These are phyloP conservation scores for Centroberyx gerrardi DNA, from an alignment of 2,797 vertebrate genomes.

Conservation along the genomic window DNA sequence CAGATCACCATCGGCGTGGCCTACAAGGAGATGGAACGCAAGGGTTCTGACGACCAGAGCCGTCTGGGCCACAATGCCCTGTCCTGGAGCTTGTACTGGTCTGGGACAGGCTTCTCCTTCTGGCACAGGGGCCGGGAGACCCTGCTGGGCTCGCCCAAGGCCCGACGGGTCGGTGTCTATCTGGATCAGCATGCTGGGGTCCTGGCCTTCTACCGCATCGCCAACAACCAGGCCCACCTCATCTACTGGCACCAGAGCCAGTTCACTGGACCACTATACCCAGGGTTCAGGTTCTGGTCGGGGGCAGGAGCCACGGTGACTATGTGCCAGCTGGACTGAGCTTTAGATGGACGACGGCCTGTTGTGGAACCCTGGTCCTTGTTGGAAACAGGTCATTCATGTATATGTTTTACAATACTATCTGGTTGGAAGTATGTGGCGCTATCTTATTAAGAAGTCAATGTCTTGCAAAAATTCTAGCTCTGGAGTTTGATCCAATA, in stretches of 20 bases:
- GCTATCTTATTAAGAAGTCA: not conserved
- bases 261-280: conserved; percentile 82
- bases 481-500: not conserved
- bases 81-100: conserved; percentile 89
- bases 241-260: conserved; percentile 79
- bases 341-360: not conserved
- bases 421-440: not conserved
- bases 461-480: conserved; percentile 1
- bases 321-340: conserved; percentile 79
- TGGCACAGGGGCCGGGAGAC: conserved; percentile 83
- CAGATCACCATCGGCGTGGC: conserved; percentile 83
- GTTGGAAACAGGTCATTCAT: not conserved
- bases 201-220: conserved; percentile 84
- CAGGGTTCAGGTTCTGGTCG: conserved; percentile 85
- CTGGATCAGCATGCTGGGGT: conserved; percentile 85
- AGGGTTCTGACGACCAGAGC: conserved; percentile 74
- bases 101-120: conserved; percentile 83
- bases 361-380: not conserved
- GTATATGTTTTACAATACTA: not conserved
- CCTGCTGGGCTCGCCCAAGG: conserved; percentile 77
- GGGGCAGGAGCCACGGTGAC: conserved; percentile 71
- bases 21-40: conserved; percentile 81
- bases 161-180: conserved; percentile 82
- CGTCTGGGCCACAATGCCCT: conserved; percentile 83
- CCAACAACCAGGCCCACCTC: conserved; percentile 75